These are phyloP conservation scores for Cossypha niveicapilla DNA, from an alignment of 2,797 vertebrate species.

Conservation along the genomic window DNA sequence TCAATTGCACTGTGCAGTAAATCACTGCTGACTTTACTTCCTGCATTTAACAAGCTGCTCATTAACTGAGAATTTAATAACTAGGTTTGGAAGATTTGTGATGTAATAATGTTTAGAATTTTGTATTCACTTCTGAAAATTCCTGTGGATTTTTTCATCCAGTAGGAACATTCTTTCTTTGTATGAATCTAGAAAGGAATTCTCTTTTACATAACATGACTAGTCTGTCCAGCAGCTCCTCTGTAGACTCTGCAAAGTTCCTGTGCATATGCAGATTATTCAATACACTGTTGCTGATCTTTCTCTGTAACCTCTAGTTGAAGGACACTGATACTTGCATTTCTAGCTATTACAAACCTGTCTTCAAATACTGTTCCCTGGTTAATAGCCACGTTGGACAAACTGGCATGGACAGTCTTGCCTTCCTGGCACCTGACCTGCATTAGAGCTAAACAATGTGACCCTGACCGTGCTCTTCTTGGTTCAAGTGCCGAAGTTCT, in stretches of 20 bases:
- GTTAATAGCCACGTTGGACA: background rate
- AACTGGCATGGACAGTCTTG: background rate
- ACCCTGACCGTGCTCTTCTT: fast-evolving
- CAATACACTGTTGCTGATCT: background rate
- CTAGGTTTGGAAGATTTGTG: background rate
- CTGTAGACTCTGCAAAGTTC: background rate
- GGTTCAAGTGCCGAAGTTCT: background rate
- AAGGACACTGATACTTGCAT: background rate
- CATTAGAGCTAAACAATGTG: background rate
- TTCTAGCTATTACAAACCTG: background rate
- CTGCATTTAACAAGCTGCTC: background rate
- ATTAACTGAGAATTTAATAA: background rate
- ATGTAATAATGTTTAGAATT: background rate
- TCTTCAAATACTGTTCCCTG: background rate
- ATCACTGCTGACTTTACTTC: background rate
- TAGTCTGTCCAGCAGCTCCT: background rate
- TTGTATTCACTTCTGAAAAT: background rate
- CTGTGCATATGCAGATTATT: background rate
- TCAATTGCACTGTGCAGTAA: background rate
- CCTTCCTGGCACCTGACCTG: background rate
- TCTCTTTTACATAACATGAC: background rate
- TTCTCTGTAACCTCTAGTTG: background rate
- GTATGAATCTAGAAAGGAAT: background rate
- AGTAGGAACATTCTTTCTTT: background rate
- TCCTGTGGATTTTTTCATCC: background rate